These are phyloP conservation scores for Anaspis maculata DNA, from an alignment of 2,888 invertebrate species.

Conservation along the genomic window DNA sequence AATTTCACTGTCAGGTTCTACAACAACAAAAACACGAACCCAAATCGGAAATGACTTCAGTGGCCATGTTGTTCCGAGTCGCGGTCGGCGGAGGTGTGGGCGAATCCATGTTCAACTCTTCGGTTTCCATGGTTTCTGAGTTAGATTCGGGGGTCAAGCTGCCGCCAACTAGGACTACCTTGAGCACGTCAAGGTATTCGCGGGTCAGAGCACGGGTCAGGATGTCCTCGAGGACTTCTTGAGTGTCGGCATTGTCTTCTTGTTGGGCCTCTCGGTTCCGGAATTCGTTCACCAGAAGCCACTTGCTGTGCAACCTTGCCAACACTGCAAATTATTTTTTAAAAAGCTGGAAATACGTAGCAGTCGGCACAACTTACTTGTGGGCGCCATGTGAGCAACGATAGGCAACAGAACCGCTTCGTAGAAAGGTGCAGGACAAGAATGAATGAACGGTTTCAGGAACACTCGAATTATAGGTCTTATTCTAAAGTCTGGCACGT, in stretches of 20 bases:
- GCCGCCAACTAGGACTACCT: conserved; percentile 67
- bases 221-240: conserved; percentile 80
- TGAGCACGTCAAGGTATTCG: conserved; percentile 77
- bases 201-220: conserved; percentile 77
- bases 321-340: conserved; percentile 46
- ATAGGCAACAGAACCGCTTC: conserved; percentile 70
- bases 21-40: no score
- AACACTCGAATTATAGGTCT: conserved; percentile 76
- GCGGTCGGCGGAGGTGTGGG: conserved; percentile 43
- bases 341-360: conserved; percentile 3
- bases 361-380: conserved; percentile 67
- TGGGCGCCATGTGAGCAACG: conserved; percentile 67
- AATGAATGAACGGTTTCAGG: conserved; percentile 75
- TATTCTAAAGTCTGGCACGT: conserved; percentile 78
- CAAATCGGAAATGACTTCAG: conserved; percentile 74
- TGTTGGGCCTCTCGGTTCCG: conserved; percentile 68
- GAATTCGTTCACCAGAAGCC: conserved; percentile 70
- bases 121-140: conserved; percentile 54
- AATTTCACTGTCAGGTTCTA: no score
- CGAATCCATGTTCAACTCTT: conserved; percentile 63
- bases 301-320: conserved; percentile 61
- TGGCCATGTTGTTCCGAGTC: conserved; percentile 42
- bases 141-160: conserved; percentile 46
- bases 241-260: conserved; percentile 70
- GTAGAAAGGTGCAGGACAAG: conserved; percentile 77